Conservation (phyloP, 1,140 invertebrate species). For the Carposina sasakii region DNA sequence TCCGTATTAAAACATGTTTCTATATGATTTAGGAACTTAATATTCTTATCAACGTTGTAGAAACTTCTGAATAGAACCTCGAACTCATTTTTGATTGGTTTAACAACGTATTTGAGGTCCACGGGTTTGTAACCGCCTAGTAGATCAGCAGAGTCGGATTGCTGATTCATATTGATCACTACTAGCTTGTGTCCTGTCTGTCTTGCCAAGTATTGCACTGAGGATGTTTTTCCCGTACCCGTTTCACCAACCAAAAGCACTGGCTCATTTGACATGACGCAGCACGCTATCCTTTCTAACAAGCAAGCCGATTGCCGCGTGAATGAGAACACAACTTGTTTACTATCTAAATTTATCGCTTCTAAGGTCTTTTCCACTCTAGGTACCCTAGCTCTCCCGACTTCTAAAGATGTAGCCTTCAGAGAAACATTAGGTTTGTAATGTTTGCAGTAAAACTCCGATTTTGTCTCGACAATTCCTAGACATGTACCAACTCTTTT, state of each 20-base stretch:
- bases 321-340: constrained; percentile 81
- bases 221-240: constrained; percentile 98
- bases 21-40: constrained; percentile 87
- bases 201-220: constrained; percentile 93
- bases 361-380: constrained; percentile 56
- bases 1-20: constrained; percentile 81
- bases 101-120: constrained; percentile 88
- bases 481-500: constrained; percentile 85
- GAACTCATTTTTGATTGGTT: constrained; percentile 87
- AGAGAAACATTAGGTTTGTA: constrained; percentile 85
- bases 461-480: constrained; percentile 87
- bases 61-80: constrained; percentile 85
- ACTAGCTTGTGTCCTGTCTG: constrained; percentile 87
- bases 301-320: constrained; percentile 86
- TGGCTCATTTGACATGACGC: constrained; percentile 88
- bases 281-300: constrained; percentile 89
- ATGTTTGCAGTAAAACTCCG: constrained; percentile 84
- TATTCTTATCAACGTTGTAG: constrained; percentile 88
- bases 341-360: constrained; percentile 55
- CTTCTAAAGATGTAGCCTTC: constrained; percentile 45
- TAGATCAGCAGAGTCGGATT: constrained; percentile 96
- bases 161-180: constrained; percentile 99
- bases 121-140: constrained; percentile 98
- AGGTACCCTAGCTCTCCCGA: constrained; percentile 59
- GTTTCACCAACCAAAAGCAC: constrained; percentile 98